These are phyloP conservation scores for Mercenaria mercenaria DNA, from an alignment of 1,140 invertebrate genomes.

Conservation along the genomic window DNA sequence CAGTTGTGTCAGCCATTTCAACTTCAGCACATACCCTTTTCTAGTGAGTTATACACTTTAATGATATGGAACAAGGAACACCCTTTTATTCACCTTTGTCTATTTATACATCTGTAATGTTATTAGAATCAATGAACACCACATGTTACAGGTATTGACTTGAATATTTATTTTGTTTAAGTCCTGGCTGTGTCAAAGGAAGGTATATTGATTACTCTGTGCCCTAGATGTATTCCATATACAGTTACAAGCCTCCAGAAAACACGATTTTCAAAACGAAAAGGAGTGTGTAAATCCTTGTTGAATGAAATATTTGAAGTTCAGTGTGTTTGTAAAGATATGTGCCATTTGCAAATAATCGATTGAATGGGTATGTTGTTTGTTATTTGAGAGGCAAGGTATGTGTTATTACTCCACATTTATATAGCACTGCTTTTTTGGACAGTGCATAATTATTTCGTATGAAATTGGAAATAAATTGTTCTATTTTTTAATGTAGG, in stretches of 20 bases:
- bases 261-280: background rate
- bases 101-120: too few relatives aligned
- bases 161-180: constrained; percentile 17
- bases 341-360: background rate
- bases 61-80: background rate
- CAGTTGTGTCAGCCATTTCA: too few relatives aligned
- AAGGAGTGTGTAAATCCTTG: background rate
- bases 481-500: too few relatives aligned
- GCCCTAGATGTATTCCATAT: background rate
- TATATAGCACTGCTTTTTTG: too few relatives aligned
- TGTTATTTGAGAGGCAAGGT: background rate
- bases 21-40: too few relatives aligned
- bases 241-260: background rate
- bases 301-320: background rate
- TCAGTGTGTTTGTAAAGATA: background rate
- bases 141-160: constrained; percentile 37
- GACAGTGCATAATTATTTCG: too few relatives aligned
- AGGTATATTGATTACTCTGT: background rate
- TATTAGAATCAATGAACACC: constrained; percentile 10
- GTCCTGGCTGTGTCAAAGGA: background rate
- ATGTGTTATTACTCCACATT: too few relatives aligned
- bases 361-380: background rate
- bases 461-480: too few relatives aligned
- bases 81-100: background rate
- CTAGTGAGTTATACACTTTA: too few relatives aligned